Percentiles rank a stretch among this genome's conserved stretches.
Conservation (phyloP, 1,140 invertebrate species). For the Campoletis sonorensis region DNA sequence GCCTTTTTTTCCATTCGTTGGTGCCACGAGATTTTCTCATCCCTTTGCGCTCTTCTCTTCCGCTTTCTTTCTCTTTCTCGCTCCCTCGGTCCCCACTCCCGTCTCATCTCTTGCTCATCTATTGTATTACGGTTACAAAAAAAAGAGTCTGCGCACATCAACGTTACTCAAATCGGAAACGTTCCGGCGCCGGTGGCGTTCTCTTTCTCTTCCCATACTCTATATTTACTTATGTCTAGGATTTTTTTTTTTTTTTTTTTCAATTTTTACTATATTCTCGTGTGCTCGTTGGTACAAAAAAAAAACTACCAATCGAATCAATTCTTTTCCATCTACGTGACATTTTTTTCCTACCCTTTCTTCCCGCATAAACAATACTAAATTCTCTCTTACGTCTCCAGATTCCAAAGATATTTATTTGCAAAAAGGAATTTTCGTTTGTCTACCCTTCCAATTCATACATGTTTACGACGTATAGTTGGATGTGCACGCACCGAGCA, state of each 20-base stretch:
- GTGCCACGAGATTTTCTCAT: slow-evolving; percentile 48
- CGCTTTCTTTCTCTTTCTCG: background rate
- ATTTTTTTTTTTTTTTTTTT: too few relatives aligned
- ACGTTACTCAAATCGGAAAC: background rate
- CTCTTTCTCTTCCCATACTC: background rate
- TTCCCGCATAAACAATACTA: background rate
- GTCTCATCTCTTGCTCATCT: background rate
- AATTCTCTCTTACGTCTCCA: too few relatives aligned
- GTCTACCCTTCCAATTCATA: background rate
- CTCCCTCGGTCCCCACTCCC: background rate
- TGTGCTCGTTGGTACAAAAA: background rate
- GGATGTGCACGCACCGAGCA: background rate
- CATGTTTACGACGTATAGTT: background rate
- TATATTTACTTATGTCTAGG: too few relatives aligned
- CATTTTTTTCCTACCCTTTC: background rate
- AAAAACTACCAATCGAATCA: background rate
- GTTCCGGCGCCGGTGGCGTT: background rate
- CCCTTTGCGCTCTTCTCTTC: slow-evolving; percentile 38
- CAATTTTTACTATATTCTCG: too few relatives aligned
- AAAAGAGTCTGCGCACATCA: background rate
- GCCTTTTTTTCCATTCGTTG: background rate
- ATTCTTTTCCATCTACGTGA: too few relatives aligned
- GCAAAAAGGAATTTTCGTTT: background rate
- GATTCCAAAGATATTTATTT: too few relatives aligned
- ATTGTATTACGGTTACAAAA: background rate